phyloP scores from a whole-genome alignment of 2,888 invertebrate genomes.

The Phaedon cochleariae region DNA sequence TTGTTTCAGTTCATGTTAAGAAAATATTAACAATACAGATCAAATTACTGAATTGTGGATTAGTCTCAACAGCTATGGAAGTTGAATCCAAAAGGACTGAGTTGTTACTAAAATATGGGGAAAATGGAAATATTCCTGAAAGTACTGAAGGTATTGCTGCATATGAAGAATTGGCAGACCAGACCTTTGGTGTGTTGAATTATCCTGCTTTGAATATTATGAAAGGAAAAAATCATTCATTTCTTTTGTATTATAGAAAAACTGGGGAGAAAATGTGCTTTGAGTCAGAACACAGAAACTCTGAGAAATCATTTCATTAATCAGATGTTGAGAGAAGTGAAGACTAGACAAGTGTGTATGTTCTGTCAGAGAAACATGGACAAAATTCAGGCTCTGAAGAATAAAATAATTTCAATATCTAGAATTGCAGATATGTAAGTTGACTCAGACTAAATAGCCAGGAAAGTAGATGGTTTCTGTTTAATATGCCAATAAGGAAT shows the following conservation, averaged over 20 bases:
- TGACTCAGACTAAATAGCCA: no score
- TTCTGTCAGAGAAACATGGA: conserved; percentile 65
- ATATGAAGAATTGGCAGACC: conserved; percentile 46
- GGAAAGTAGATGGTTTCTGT: conserved; percentile 5
- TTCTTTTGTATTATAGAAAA: conserved; percentile 38
- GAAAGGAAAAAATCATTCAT: background rate
- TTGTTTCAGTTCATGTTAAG: conserved; percentile 57
- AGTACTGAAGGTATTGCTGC: conserved; percentile 48
- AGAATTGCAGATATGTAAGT: conserved; percentile 40
- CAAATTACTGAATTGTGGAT: conserved; percentile 76
- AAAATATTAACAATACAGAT: conserved; percentile 70
- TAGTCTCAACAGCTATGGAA: conserved; percentile 76
- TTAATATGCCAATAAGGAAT: no score
- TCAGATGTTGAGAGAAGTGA: conserved; percentile 53
- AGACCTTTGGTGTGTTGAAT: conserved; percentile 36
- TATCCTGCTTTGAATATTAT: background rate
- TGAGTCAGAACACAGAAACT: conserved; percentile 54
- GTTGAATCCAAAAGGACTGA: conserved; percentile 56
- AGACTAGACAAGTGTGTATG: conserved; percentile 64
- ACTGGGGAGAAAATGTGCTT: conserved; percentile 35
- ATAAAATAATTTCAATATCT: conserved; percentile 65
- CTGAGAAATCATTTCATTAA: conserved; percentile 51
- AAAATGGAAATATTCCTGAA: conserved; percentile 51
- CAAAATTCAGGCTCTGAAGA: conserved; percentile 68
- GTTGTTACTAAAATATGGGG: conserved; percentile 43